Conservation (phyloP, 2,113 vertebrate species). For the Ciconia maguari region DNA sequence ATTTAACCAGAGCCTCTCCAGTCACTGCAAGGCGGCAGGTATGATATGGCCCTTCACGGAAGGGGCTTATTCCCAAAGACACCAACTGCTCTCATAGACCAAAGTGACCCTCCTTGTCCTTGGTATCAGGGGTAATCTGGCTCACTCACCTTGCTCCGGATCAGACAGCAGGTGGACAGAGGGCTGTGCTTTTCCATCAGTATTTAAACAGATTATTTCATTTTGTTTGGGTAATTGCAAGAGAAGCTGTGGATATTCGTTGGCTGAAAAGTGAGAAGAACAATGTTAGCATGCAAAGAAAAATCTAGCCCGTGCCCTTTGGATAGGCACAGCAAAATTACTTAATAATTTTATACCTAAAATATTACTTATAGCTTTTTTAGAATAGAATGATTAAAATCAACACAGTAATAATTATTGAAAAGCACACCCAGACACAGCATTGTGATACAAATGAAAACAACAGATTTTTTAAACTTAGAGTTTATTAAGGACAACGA, state of each 20-base stretch:
- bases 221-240: slow-evolving; percentile 23
- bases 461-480: background rate
- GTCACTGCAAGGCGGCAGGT: background rate
- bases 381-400: background rate
- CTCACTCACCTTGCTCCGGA: slow-evolving; percentile 64
- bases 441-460: background rate
- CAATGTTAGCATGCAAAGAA: background rate
- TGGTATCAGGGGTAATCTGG: background rate
- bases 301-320: background rate
- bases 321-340: background rate
- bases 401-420: background rate
- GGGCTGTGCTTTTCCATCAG: background rate
- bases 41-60: background rate
- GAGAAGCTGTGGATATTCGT: background rate
- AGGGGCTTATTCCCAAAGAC: background rate
- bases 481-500: background rate
- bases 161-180: slow-evolving; percentile 58
- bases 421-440: background rate
- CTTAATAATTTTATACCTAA: background rate
- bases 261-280: background rate
- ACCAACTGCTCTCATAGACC: background rate
- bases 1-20: background rate
- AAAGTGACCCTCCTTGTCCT: background rate
- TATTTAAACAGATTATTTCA: slow-evolving; percentile 42
- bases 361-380: background rate